These are phyloP conservation scores for Willisornis vidua DNA, from an alignment of 2,113 vertebrate genomes.

Conservation along the genomic window DNA sequence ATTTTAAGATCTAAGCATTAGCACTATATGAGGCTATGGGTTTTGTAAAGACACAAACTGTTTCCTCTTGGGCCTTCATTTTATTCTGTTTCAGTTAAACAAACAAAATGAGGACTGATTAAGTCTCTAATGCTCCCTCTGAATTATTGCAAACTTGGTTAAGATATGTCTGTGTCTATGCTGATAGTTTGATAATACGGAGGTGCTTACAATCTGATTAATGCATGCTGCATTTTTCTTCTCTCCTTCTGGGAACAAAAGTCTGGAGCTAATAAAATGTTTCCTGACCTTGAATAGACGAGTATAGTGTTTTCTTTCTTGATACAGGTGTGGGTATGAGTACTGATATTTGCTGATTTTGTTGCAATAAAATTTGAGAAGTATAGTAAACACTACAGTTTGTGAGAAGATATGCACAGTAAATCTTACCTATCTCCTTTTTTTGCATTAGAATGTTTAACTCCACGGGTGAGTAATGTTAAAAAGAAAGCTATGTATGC, in stretches of 20 bases:
- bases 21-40: background rate
- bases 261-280: constrained; percentile 20
- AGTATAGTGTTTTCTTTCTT: background rate
- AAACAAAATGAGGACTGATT: background rate
- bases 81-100: background rate
- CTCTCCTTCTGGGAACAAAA: background rate
- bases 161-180: background rate
- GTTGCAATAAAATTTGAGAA: background rate
- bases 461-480: background rate
- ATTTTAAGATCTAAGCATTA: background rate
- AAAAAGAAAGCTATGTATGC: background rate
- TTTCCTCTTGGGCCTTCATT: background rate
- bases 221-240: background rate
- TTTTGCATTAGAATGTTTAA: background rate
- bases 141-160: background rate
- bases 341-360: background rate
- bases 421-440: background rate
- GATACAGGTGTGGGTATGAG: background rate
- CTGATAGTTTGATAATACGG: constrained; percentile 12
- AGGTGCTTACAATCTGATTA: constrained; percentile 33
- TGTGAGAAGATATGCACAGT: background rate
- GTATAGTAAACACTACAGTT: background rate
- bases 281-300: background rate
- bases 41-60: background rate
- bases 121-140: background rate